Evolutionary conservation across 2,113 vertebrate genomes (phyloP), one percentile per base, ranked within the genome.

Genomic region (Oncorhynchus masou): DNA sequence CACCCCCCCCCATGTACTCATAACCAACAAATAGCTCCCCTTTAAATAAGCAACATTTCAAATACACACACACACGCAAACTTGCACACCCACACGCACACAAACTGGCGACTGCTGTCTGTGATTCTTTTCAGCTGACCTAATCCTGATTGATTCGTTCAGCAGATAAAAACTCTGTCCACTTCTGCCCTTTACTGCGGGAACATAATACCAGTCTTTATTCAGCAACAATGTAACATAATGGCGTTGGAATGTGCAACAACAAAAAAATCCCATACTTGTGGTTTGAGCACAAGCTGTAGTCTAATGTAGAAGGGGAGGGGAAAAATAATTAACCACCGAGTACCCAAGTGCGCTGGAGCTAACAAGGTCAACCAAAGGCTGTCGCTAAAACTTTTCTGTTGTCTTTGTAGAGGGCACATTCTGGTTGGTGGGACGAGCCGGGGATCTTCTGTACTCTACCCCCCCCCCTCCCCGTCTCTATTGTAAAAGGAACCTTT

Each of bases 81-180:
- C 66, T 9, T 27, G 16, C 66, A 34, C 27, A 19, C 66, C 34
- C 29, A 31, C 92, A 94, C 92, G 91, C 91, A 91, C 81, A 87
- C 92, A 91, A 93, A 91, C 93, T 96, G 94, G 95, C 94, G 94
- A 95, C 95, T 93, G 92, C 92, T 92, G 95, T 94, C 95, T 93
- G 87, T 94, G 94, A 99, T 99, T 98, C 96, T 96, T 99, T 97
- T 97, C 94, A 95, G 95, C 95, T 99, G 97, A 99, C 97, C 98
- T 98, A 98, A 99, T 97, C 96, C 97, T 98, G 96, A 99, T 98
- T 99, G 97, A 99, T 98, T 99, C 96, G 97, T 98, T 99, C 97
- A 98, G 96, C 96, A 99, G 97, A 98, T 99, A 98, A 97, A 93
- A 98, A 97, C 96, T 95, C 95, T 94, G 95, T 96, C 97, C 96